Percentiles rank a stretch among this genome's conserved stretches.
These are phyloP conservation scores for Zaprionus ghesquierei DNA, from an alignment of 1,140 invertebrate species.

Conservation along the genomic window DNA sequence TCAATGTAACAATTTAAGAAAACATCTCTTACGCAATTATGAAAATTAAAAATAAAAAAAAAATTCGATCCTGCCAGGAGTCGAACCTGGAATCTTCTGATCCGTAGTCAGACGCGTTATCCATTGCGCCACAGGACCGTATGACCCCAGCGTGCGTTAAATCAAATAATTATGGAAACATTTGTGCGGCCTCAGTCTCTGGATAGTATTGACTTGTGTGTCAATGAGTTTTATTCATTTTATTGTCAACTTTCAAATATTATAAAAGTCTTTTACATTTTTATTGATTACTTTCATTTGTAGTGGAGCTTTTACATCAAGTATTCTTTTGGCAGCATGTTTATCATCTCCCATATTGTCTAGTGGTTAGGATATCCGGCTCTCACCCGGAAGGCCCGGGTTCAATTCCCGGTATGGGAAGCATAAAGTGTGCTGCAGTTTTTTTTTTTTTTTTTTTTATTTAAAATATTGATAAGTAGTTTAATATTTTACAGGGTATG, in stretches of 20 bases:
- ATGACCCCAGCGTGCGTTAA: not conserved
- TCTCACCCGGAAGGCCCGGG: constrained; percentile 91
- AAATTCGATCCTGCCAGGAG: constrained; percentile 86
- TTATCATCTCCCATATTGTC: constrained; percentile 38
- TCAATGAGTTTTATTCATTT: not conserved
- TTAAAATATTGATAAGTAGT: not conserved
- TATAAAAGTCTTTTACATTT: not conserved
- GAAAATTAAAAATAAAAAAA: not conserved
- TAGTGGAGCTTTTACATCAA: not conserved
- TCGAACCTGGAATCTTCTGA: constrained; percentile 89
- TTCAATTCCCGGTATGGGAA: constrained; percentile 93
- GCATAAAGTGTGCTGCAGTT: not conserved
- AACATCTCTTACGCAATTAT: too few species aligned
- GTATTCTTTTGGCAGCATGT: not conserved
- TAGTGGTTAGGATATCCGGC: constrained; percentile 50
- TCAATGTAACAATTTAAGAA: not conserved
- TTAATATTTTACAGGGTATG: too few species aligned
- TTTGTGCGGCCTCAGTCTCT: not conserved
- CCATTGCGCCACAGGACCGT: constrained; percentile 88
- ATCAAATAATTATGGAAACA: not conserved
- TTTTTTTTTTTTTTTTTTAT: not conserved
- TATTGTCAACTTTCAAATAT: not conserved
- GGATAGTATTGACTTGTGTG: not conserved
- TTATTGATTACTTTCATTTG: not conserved
- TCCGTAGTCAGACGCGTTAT: constrained; percentile 89